A percentile compares a stretch with the other conserved stretches of the same genome.
Evolutionary conservation across 2,888 invertebrate species (phyloP).

Genomic region (Synergus japonicus): DNA sequence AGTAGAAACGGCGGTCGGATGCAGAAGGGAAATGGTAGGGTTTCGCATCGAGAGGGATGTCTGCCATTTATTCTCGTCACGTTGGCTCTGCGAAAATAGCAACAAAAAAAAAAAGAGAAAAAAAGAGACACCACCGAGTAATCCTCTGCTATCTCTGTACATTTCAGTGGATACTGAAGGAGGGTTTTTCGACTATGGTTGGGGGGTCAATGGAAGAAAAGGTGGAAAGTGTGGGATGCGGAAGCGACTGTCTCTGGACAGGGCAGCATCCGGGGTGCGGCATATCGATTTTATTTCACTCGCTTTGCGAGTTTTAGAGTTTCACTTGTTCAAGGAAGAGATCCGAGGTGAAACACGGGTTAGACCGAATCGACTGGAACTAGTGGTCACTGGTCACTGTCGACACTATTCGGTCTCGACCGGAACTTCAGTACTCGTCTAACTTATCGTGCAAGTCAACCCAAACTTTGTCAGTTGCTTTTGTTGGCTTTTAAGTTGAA

Average conservation of each 20-base stretch:
- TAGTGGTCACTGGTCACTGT: slow-evolving; percentile 52
- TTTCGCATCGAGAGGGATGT: slow-evolving; percentile 63
- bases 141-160: slow-evolving; percentile 72
- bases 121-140: slow-evolving; percentile 63
- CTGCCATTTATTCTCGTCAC: slow-evolving; percentile 74
- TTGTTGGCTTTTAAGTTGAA: neutral
- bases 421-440: slow-evolving; percentile 48
- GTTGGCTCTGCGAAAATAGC: slow-evolving; percentile 61
- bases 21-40: slow-evolving; percentile 54
- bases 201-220: slow-evolving; percentile 58
- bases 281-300: slow-evolving; percentile 75
- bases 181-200: slow-evolving; percentile 50
- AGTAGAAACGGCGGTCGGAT: slow-evolving; percentile 45
- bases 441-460: slow-evolving; percentile 48
- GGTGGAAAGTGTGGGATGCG: slow-evolving; percentile 49
- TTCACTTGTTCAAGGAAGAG: slow-evolving; percentile 48
- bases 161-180: slow-evolving; percentile 66
- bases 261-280: slow-evolving; percentile 61
- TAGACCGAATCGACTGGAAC: slow-evolving; percentile 24
- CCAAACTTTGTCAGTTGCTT: slow-evolving; percentile 40
- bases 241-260: slow-evolving; percentile 52
- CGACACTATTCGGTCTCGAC: slow-evolving; percentile 44
- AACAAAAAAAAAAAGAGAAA: slow-evolving; percentile 53
- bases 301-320: slow-evolving; percentile 59
- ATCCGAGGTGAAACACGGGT: slow-evolving; percentile 33